A percentile compares a stretch with the other conserved stretches of the same genome.
These are phyloP conservation scores for Typhlichthys eigenmanni DNA, from an alignment of 2,797 vertebrate species.

Conservation along the genomic window DNA sequence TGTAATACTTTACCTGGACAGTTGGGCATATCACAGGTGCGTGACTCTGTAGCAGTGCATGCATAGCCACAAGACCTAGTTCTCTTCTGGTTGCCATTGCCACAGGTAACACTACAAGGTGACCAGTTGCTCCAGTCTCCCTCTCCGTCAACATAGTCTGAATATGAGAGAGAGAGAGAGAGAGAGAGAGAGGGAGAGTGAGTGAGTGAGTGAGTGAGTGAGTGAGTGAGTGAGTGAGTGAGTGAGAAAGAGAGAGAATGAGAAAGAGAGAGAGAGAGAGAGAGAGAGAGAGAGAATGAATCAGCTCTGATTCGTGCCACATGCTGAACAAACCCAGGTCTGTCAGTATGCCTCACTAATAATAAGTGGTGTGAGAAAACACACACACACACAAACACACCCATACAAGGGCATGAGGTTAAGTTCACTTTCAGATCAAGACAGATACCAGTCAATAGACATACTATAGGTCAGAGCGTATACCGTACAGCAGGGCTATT, in stretches of 20 bases:
- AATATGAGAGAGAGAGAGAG: constrained; percentile 40
- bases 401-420: constrained; percentile 46
- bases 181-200: constrained; percentile 19
- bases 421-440: constrained; percentile 69
- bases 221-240: constrained; percentile 28
- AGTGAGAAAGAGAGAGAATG: constrained; percentile 42
- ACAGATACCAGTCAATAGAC: constrained; percentile 31
- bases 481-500: no score
- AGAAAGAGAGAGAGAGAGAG: constrained; percentile 14
- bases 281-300: constrained; percentile 20
- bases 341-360: constrained; percentile 75
- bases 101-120: constrained; percentile 88
- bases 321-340: constrained; percentile 76
- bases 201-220: constrained; percentile 23
- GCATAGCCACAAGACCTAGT: constrained; percentile 92
- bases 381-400: no score
- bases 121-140: constrained; percentile 96
- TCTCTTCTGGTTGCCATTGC: constrained; percentile 91
- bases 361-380: constrained; percentile 34
- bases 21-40: constrained; percentile 89
- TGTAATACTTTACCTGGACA: constrained; percentile 84
- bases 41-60: constrained; percentile 92
- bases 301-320: constrained; percentile 75
- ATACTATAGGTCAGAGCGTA: no score
- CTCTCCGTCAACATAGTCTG: constrained; percentile 90